phyloP scores from a whole-genome alignment of 92 coral and sea anemone genomes.

The Porites evermanni region DNA sequence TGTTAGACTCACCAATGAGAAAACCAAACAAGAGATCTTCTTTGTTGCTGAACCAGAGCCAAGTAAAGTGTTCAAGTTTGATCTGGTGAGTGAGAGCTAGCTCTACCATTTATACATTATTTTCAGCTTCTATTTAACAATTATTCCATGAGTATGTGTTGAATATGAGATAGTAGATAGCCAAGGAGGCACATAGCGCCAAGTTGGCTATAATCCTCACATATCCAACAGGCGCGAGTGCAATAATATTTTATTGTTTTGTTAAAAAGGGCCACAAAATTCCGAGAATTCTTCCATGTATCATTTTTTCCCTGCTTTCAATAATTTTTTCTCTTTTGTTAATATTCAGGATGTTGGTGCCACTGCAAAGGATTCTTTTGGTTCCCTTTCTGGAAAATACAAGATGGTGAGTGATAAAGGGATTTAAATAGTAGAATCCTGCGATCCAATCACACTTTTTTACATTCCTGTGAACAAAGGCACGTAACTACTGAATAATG shows the following conservation, averaged over 20 bases:
- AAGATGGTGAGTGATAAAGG: conserved; percentile 67
- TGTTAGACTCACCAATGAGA: conserved; percentile 87
- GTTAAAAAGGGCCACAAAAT: too few relatives aligned
- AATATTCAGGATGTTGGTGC: conserved; percentile 85
- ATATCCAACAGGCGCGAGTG: too few relatives aligned
- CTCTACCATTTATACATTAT: not conserved
- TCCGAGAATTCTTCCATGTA: not conserved
- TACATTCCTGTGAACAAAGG: too few relatives aligned
- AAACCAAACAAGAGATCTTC: conserved; percentile 94
- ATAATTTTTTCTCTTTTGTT: not conserved
- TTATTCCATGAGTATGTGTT: too few relatives aligned
- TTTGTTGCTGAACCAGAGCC: conserved; percentile 96
- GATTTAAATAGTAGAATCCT: not conserved
- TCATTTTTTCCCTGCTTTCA: not conserved
- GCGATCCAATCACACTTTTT: not conserved
- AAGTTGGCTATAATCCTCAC: too few relatives aligned
- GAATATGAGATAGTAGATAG: too few relatives aligned
- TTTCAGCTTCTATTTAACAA: not conserved
- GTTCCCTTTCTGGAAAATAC: conserved; percentile 90
- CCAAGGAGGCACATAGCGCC: too few relatives aligned
- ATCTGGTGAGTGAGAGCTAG: conserved; percentile 78
- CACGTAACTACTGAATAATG: too few relatives aligned
- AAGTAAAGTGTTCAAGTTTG: conserved; percentile 92
- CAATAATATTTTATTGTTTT: too few relatives aligned
- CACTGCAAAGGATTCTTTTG: conserved; percentile 92